A percentile compares a stretch with the other conserved stretches of the same genome.
phyloP scores from a whole-genome alignment of 2,113 vertebrate genomes.

The Smithornis capensis region DNA sequence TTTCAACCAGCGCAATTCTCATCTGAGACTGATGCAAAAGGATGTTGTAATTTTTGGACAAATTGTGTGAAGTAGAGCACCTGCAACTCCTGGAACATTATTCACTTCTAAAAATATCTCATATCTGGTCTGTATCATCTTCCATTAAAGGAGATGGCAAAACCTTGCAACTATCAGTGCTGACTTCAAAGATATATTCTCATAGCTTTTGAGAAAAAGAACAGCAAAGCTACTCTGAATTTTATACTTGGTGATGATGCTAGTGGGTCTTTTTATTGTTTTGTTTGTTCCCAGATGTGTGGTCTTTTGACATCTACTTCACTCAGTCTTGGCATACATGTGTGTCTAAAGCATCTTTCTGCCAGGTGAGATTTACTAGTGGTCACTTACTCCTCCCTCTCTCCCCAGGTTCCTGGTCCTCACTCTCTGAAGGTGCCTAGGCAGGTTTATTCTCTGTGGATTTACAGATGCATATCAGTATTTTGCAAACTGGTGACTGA shows the following conservation, averaged over 20 bases:
- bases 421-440: background rate
- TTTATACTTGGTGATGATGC: background rate
- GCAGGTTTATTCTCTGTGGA: background rate
- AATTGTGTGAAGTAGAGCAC: background rate
- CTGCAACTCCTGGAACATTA: background rate
- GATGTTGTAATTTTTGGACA: background rate
- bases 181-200: background rate
- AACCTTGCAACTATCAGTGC: background rate
- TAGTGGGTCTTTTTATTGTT: background rate
- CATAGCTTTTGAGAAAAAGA: background rate
- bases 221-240: background rate
- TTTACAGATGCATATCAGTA: background rate
- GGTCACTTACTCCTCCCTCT: fast-evolving
- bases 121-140: background rate
- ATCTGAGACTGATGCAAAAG: background rate
- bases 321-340: background rate
- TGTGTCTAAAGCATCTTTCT: background rate
- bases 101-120: background rate
- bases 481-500: background rate
- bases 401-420: background rate
- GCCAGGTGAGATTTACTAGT: background rate
- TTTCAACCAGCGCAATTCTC: background rate
- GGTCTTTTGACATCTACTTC: background rate
- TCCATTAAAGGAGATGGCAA: background rate
- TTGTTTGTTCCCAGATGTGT: background rate